phyloP scores from a whole-genome alignment of 2,113 vertebrate species.

The Hemichromis elongatus region DNA sequence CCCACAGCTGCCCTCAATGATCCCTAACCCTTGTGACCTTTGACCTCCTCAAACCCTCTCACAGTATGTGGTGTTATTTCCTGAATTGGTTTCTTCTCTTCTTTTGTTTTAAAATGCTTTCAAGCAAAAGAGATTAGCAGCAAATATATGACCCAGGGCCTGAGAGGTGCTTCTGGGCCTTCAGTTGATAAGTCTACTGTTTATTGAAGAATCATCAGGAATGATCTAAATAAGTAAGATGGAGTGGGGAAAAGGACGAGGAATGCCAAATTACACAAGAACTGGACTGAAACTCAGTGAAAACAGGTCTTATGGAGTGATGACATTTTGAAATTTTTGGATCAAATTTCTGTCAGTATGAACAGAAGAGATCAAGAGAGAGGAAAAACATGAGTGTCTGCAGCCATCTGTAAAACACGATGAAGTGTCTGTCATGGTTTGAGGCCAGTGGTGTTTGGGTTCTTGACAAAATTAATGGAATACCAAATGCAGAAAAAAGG shows the following conservation, averaged over 20 bases:
- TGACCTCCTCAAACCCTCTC: slow-evolving; percentile 24
- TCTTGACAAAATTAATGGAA: not conserved
- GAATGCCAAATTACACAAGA: not conserved
- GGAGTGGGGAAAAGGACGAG: not conserved
- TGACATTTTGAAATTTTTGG: not conserved
- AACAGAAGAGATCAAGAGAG: not conserved
- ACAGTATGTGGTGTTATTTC: slow-evolving; percentile 19
- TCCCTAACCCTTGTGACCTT: slow-evolving; percentile 24
- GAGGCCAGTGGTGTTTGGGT: not conserved
- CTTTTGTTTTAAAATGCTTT: slow-evolving; percentile 30
- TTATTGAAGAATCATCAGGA: not conserved
- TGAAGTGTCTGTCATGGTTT: not conserved
- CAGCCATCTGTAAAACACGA: not conserved
- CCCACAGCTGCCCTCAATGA: slow-evolving; percentile 32
- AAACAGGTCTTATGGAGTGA: not conserved
- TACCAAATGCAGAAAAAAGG: not conserved
- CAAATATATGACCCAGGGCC: not conserved
- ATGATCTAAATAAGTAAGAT: not conserved
- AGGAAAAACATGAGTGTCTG: not conserved
- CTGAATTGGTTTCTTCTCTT: not conserved
- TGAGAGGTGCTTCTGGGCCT: not conserved
- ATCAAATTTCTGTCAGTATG: not conserved
- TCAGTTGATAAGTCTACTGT: not conserved
- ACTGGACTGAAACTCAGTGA: not conserved
- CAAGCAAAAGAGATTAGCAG: not conserved